Percentiles rank a stretch among this genome's conserved stretches.
Evolutionary conservation across 1,140 invertebrate genomes (phyloP).

Genomic region (Pogonomyrmex californicus): DNA sequence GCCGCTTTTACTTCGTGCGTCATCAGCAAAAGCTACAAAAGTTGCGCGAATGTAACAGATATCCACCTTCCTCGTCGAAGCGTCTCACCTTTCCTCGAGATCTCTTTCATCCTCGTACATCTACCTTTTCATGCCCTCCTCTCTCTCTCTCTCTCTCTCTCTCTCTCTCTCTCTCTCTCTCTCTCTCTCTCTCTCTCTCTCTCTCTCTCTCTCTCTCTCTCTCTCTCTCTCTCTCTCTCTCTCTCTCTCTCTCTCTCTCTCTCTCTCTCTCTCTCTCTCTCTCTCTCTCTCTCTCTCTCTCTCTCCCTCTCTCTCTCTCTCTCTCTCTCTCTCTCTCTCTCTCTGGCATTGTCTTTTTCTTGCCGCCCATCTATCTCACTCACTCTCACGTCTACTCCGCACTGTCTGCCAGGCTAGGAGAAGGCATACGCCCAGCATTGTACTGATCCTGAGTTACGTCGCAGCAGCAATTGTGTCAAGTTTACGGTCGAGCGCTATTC

Average conservation of each 20-base stretch:
- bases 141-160: conserved; percentile 56
- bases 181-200: conserved; percentile 43
- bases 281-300: conserved; percentile 58
- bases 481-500: conserved; percentile 76
- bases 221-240: conserved; percentile 9
- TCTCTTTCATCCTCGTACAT: conserved; percentile 41
- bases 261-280: background rate
- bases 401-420: conserved; percentile 7
- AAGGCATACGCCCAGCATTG: conserved; percentile 55
- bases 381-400: background rate
- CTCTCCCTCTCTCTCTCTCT: background rate
- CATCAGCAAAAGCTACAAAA: conserved; percentile 34
- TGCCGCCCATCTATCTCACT: too few species aligned
- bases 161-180: background rate
- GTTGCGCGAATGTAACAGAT: conserved; percentile 38
- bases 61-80: conserved; percentile 24
- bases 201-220: conserved; percentile 22
- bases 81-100: conserved; percentile 40
- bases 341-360: background rate
- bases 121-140: conserved; percentile 1
- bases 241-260: conserved; percentile 50
- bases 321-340: conserved; percentile 57
- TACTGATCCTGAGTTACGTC: conserved; percentile 75
- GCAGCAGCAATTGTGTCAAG: conserved; percentile 73
- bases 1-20: conserved; percentile 20